These are phyloP conservation scores for Calephelis perditalis DNA, from an alignment of 2,888 invertebrate genomes.

Conservation along the genomic window DNA sequence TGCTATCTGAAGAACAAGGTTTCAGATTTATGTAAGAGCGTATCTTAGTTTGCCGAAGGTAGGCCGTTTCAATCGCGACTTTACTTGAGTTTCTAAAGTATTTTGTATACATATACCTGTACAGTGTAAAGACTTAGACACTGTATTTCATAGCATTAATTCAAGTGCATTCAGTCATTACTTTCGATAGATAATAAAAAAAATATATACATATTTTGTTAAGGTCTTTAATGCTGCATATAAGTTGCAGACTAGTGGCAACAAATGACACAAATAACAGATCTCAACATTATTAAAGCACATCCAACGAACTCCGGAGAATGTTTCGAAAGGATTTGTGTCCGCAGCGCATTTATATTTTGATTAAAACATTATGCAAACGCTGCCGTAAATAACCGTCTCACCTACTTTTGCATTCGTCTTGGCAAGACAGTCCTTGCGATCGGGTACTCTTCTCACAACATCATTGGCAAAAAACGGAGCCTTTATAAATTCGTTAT, in stretches of 20 bases:
- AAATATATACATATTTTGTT: background rate
- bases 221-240: background rate
- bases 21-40: too few relatives aligned
- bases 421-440: background rate
- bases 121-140: background rate
- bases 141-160: background rate
- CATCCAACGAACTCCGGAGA: background rate
- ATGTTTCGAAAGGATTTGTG: conserved; percentile 10
- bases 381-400: conserved; percentile 9
- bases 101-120: background rate
- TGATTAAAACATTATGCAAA: conserved; percentile 10
- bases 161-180: background rate
- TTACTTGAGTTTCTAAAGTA: too few relatives aligned
- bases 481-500: too few relatives aligned
- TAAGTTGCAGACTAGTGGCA: background rate
- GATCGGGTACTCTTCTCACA: too few relatives aligned
- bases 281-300: background rate
- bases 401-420: conserved; percentile 1
- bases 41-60: too few relatives aligned
- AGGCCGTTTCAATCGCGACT: too few relatives aligned
- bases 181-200: background rate
- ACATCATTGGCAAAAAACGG: too few relatives aligned
- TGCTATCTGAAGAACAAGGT: too few relatives aligned
- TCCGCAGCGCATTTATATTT: conserved; percentile 7
- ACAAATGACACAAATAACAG: background rate